Percentiles rank a stretch among this genome's conserved stretches.
phyloP scores from a whole-genome alignment of 2,797 vertebrate genomes.

The Pseudopleuronectes americanus region DNA sequence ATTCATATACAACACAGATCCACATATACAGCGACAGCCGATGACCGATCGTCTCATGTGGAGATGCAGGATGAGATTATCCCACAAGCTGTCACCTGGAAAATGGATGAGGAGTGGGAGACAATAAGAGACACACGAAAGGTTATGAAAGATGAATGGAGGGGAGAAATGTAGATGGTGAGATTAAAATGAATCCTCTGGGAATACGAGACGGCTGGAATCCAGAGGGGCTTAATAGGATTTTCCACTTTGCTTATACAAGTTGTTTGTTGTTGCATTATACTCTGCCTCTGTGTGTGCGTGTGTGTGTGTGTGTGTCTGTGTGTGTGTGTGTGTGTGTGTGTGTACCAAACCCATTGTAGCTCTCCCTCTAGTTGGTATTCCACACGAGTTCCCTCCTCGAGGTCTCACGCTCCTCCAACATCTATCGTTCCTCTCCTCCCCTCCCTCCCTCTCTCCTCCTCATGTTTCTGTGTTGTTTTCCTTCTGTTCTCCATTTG shows the following conservation, averaged over 20 bases:
- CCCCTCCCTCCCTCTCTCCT: neutral
- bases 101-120: conserved; percentile 37
- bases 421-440: conserved; percentile 32
- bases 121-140: neutral
- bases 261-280: conserved; percentile 6
- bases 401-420: conserved; percentile 12
- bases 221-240: neutral
- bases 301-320: too few relatives aligned
- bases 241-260: conserved; percentile 1
- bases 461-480: neutral
- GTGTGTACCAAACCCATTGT: conserved; percentile 31
- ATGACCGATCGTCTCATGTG: conserved; percentile 56
- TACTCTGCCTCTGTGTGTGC: neutral
- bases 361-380: conserved; percentile 51
- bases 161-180: conserved; percentile 7
- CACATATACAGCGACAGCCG: conserved; percentile 9
- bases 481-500: conserved; percentile 19
- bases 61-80: conserved; percentile 66
- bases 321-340: too few relatives aligned
- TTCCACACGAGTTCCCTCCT: conserved; percentile 46
- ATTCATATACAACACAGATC: conserved; percentile 6
- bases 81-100: conserved; percentile 66
- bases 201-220: conserved; percentile 1
- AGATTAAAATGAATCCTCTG: conserved; percentile 8
- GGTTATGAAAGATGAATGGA: conserved; percentile 32